phyloP scores from a whole-genome alignment of 2,797 vertebrate species.

The Falco columbarius region DNA sequence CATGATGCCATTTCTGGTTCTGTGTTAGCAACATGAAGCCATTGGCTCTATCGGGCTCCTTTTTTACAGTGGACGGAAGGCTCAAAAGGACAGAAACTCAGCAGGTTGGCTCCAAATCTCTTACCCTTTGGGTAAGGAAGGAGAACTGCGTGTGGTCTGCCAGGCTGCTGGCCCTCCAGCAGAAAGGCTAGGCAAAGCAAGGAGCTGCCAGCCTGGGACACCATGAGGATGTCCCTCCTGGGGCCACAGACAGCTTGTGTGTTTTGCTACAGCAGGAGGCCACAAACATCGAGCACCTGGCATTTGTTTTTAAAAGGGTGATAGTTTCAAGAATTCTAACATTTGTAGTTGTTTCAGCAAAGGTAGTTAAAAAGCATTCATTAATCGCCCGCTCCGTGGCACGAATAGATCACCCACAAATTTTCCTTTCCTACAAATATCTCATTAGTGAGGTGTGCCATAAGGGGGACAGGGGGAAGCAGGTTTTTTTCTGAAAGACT shows the following conservation, averaged over 20 bases:
- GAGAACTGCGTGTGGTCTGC: neutral
- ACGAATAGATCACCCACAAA: neutral
- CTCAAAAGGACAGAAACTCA: neutral
- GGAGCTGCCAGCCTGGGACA: neutral
- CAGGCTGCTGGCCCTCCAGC: neutral
- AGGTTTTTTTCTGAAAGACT: neutral
- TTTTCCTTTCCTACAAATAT: neutral
- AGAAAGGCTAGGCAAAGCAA: neutral
- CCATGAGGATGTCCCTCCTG: accelerated
- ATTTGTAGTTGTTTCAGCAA: neutral
- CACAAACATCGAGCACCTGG: neutral
- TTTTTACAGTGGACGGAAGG: neutral
- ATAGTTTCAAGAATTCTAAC: neutral
- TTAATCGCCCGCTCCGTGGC: neutral
- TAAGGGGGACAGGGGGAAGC: neutral
- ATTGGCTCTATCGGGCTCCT: neutral
- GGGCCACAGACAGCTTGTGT: neutral
- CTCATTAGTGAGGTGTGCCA: neutral
- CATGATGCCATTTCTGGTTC: neutral
- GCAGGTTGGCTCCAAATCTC: neutral
- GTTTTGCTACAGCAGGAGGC: accelerated
- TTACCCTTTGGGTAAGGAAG: neutral
- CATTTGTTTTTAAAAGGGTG: neutral
- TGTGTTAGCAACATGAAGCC: neutral
- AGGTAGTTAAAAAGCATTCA: neutral